Evolutionary conservation across 2,797 vertebrate species (phyloP).

Genomic region (Eidolon dupreanum): DNA sequence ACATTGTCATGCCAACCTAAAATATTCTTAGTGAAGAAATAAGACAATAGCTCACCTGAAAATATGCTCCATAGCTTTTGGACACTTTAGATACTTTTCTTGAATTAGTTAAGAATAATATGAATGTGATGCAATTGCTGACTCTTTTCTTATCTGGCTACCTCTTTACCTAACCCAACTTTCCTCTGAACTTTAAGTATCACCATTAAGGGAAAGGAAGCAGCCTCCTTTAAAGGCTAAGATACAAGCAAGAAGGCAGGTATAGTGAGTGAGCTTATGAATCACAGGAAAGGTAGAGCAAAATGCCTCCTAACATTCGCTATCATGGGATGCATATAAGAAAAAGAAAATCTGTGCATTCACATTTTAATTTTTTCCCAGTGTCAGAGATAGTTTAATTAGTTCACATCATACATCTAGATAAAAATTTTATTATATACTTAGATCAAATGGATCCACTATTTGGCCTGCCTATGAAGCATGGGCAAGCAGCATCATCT

Average conservation of each 20-base stretch:
- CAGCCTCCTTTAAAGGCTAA: slow-evolving; percentile 60
- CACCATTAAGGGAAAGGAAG: not conserved
- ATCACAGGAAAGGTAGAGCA: slow-evolving; percentile 58
- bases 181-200: slow-evolving; percentile 43
- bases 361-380: slow-evolving; percentile 82
- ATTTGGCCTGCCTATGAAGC: slow-evolving; percentile 78
- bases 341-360: slow-evolving; percentile 80
- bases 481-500: slow-evolving; percentile 78
- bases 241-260: not conserved
- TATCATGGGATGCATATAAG: slow-evolving; percentile 77
- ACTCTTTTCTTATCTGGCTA: not conserved
- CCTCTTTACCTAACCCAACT: not conserved
- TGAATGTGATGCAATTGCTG: slow-evolving; percentile 4
- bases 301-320: slow-evolving; percentile 75
- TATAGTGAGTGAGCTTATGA: not conserved
- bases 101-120: slow-evolving; percentile 30
- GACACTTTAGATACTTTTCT: slow-evolving; percentile 10
- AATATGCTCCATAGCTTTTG: not conserved
- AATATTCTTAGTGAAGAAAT: slow-evolving; percentile 54
- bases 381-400: slow-evolving; percentile 83
- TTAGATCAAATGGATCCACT: slow-evolving; percentile 52
- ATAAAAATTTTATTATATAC: slow-evolving; percentile 65
- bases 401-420: slow-evolving; percentile 81
- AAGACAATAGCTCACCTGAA: not conserved
- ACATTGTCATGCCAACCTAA: not conserved